Base-by-base conservation (phyloP, 2,113 vertebrate species). In the Saguinus imperator region DNA sequence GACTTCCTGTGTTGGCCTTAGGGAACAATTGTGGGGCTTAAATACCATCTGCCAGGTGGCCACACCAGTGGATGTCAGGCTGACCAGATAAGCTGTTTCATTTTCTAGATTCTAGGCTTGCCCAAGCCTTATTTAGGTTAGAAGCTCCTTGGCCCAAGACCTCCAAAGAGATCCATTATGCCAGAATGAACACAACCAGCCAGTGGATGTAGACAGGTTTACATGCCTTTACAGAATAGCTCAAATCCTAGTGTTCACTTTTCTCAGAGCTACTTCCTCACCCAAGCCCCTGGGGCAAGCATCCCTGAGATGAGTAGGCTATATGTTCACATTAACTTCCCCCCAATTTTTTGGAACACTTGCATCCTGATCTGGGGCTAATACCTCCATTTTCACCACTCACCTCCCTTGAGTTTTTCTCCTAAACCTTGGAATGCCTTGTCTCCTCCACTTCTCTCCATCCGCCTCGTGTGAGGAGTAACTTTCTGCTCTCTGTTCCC, bases 171-270 rank as follows among this genome's bases (percentile, higher is more conserved):
- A 95, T 94, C 45, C 76, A 70, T 80, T 88, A 25, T 64, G 76
- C 92, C 87, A 94, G 79, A 97, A 95, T 96, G 96, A 97, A 94
- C 29, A 94, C 48, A 45, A 93, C 91, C 95, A 81, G 79, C 50
- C 64, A 76, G 75, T 95, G 72, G 64, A 70, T 94, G 84, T 87
- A 94, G 91, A 96, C 87, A 93, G 93, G 32, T 95, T 96, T 94
- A 79, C 85, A 83, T 72, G 80, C 87, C 58, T 97, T 94, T 96
- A 94, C 70, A 90, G 35, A 92, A 89, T 23, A 91, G 48, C 88
- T 95, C 68, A 93, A 93, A 92, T 37, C 57, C 55, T 58, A 79
- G 5, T 50, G 40, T 70, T 97, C 55, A 45, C 75, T 95, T 96
- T 97, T 97, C 94, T 96, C 86, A 96, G 96, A 89, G 89, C 20